Evolutionary conservation across 2,797 vertebrate species (phyloP).

Genomic region (Cryptoblepharus egeriae): DNA sequence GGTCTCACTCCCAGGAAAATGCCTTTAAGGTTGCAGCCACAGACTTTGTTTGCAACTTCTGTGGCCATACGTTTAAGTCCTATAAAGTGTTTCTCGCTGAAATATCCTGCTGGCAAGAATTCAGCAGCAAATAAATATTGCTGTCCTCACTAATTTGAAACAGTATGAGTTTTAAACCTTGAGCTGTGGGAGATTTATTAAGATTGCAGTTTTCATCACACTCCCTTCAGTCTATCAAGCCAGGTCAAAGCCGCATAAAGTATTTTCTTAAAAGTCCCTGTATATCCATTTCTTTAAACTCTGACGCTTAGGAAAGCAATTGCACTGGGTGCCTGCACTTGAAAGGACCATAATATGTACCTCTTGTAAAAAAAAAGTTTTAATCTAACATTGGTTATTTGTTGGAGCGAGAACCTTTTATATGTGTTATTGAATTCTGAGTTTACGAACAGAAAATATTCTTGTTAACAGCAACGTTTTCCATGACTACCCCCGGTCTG

Average conservation of each 20-base stretch:
- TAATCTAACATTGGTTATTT: conserved; percentile 31
- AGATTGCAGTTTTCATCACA: conserved; percentile 76
- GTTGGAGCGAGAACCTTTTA: background rate
- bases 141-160: conserved; percentile 82
- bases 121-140: conserved; percentile 79
- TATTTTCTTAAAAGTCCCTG: conserved; percentile 30
- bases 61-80: conserved; percentile 72
- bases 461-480: conserved; percentile 31
- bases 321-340: conserved; percentile 13
- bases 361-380: conserved; percentile 33
- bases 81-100: conserved; percentile 75
- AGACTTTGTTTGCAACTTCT: conserved; percentile 65
- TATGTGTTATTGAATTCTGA: conserved; percentile 44
- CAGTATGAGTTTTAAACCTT: conserved; percentile 78
- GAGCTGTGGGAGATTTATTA: conserved; percentile 79
- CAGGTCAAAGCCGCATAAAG: conserved; percentile 66
- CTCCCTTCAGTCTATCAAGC: conserved; percentile 70
- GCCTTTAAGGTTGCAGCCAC: too few relatives aligned
- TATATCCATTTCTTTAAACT: conserved; percentile 61
- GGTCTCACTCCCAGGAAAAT: too few relatives aligned
- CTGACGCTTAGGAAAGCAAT: conserved; percentile 3
- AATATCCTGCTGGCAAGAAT: conserved; percentile 74
- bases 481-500: conserved; percentile 20
- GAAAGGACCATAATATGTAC: conserved; percentile 49
- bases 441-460: conserved; percentile 40